phyloP scores from a whole-genome alignment of 2,797 vertebrate species.

The Linurgus olivaceus region DNA sequence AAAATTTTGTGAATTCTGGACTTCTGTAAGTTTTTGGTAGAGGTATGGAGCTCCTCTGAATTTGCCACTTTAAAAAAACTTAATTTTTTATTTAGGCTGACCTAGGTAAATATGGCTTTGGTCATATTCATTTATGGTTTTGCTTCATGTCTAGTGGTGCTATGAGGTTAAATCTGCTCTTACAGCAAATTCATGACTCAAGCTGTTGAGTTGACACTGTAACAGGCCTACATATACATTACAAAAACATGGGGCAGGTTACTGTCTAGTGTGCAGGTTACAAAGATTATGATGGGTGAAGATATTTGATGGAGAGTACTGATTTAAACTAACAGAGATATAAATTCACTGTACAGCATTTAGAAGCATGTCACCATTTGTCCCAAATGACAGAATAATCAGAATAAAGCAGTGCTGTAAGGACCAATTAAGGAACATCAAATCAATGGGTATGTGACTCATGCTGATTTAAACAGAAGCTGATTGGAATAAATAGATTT shows the following conservation, averaged over 20 bases:
- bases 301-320: constrained; percentile 4
- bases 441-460: constrained; percentile 68
- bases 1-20: background rate
- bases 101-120: background rate
- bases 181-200: background rate
- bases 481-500: constrained; percentile 80
- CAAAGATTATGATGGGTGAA: background rate
- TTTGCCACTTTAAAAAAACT: background rate
- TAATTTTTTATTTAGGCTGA: background rate
- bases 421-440: constrained; percentile 77
- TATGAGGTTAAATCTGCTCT: background rate
- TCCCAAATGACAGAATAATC: constrained; percentile 71
- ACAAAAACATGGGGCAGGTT: background rate
- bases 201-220: background rate
- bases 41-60: background rate
- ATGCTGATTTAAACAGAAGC: constrained; percentile 70
- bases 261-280: background rate
- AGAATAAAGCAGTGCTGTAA: constrained; percentile 71
- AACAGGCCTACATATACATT: background rate
- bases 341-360: constrained; percentile 51
- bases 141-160: background rate
- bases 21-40: background rate
- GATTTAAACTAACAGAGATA: constrained; percentile 39
- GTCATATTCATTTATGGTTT: background rate
- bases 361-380: constrained; percentile 62